A percentile compares a stretch with the other conserved stretches of the same genome.
These are phyloP conservation scores for Drosophila limbata DNA, from an alignment of 2,888 invertebrate genomes.

Conservation along the genomic window DNA sequence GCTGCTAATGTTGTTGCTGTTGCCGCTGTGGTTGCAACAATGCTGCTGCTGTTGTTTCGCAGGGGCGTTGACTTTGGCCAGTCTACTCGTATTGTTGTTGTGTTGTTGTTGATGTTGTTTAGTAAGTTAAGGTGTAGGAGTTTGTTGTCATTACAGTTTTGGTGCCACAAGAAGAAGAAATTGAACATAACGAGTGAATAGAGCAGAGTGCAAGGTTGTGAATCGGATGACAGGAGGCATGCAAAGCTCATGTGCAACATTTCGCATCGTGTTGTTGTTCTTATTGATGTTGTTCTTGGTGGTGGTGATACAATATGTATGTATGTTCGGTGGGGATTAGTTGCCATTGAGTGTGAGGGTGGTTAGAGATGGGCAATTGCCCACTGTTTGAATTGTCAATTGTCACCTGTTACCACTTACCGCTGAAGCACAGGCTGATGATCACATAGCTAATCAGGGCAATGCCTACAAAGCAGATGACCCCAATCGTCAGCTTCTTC, in stretches of 20 bases:
- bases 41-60: slow-evolving; percentile 33
- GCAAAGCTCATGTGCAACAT: slow-evolving; percentile 45
- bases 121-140: slow-evolving; percentile 68
- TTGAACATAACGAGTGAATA: slow-evolving; percentile 48
- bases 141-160: slow-evolving; percentile 63
- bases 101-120: slow-evolving; percentile 33
- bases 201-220: slow-evolving; percentile 38
- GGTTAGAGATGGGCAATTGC: slow-evolving; percentile 28
- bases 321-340: slow-evolving; percentile 11
- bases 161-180: slow-evolving; percentile 52
- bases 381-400: neutral
- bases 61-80: slow-evolving; percentile 81
- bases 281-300: neutral
- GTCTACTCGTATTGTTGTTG: slow-evolving; percentile 57
- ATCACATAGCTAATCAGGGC: slow-evolving; percentile 83
- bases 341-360: slow-evolving; percentile 35
- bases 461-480: slow-evolving; percentile 83
- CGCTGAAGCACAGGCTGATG: slow-evolving; percentile 83
- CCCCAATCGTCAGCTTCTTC: slow-evolving; percentile 83
- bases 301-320: neutral
- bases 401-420: slow-evolving; percentile 68
- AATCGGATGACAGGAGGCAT: slow-evolving; percentile 48
- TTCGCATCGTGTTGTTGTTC: slow-evolving; percentile 9
- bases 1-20: slow-evolving; percentile 32
- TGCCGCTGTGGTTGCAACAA: slow-evolving; percentile 36